These are phyloP conservation scores for Micrasema longulum DNA, from an alignment of 1,140 invertebrate genomes.

Conservation along the genomic window DNA sequence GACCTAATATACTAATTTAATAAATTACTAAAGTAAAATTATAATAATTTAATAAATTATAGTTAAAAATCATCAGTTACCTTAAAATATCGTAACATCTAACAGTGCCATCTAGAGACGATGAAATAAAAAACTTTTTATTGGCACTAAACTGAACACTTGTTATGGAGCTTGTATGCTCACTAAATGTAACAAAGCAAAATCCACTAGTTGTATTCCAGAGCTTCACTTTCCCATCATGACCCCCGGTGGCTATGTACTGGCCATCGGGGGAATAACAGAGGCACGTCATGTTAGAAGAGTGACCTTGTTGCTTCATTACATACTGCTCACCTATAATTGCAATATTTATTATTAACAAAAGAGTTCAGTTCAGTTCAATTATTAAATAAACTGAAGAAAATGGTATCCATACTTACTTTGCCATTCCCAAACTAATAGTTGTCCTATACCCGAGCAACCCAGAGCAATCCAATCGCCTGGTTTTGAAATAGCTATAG, in stretches of 20 bases:
- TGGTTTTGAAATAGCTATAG: conserved; percentile 83
- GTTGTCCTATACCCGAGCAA: conserved; percentile 85
- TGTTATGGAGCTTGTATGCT: conserved; percentile 87
- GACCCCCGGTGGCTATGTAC: conserved; percentile 91
- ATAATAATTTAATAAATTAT: conserved; percentile 3
- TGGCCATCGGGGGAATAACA: conserved; percentile 93
- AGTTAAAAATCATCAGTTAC: conserved; percentile 58
- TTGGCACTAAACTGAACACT: conserved; percentile 88
- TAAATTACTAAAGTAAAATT: too few species aligned
- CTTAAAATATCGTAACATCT: conserved; percentile 93
- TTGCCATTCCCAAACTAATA: conserved; percentile 99
- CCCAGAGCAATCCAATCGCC: conserved; percentile 97
- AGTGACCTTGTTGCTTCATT: conserved; percentile 97
- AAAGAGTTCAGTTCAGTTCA: too few species aligned
- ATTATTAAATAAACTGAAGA: too few species aligned
- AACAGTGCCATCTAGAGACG: conserved; percentile 95
- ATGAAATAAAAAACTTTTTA: conserved; percentile 91
- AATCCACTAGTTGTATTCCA: conserved; percentile 94
- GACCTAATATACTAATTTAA: too few species aligned
- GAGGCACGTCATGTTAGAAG: conserved; percentile 87
- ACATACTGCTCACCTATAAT: conserved; percentile 88
- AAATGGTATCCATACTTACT: conserved; percentile 68
- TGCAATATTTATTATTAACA: conserved; percentile 21
- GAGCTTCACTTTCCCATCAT: conserved; percentile 96
- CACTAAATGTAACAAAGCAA: conserved; percentile 94